Evolutionary conservation across 2,888 invertebrate species (phyloP), one percentile per base, ranked within the genome.

Genomic region (Lithophane leautieri): DNA sequence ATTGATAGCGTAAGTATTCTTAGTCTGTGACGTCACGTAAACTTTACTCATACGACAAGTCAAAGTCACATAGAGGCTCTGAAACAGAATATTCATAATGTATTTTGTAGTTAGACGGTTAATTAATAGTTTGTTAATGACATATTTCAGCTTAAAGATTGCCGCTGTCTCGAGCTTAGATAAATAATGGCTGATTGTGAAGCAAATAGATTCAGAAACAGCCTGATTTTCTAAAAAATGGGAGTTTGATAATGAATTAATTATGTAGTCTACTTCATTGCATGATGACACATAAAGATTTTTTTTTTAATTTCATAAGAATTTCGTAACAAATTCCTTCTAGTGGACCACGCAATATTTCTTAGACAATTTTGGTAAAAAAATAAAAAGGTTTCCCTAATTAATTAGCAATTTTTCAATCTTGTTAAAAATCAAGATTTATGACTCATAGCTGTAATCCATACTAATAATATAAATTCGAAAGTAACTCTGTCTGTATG

Each of bases 391-490:
- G 22, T 77, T 34, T 60, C 22, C 22, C n/a, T 7, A 54, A 2
- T 2, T 50, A 25, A 12, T 25, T 8, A 25, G 12, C 12, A n/a
- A 75, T 61, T 69, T 62, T 54, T 61, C 61, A 78, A 70, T 11
- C n/a, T 70, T 47, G 40, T 54, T 76, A 50, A 78, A 34, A 69
- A 61, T 2, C 9, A 54, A 40, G 61, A 76, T 78, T 70, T 76
- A 61, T 54, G 47, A 70, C 28, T n/a, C 16, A 4, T 4, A 34
- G 28, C 44, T 52, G 11, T 78, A 69, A 47, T n/a, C n/a, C n/a
- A n/a, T n/a, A n/a, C n/a, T n/a, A n/a, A n/a, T n/a, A n/a, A n/a
- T n/a, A n/a, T n/a, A n/a, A n/a, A n/a, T n/a, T n/a, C n/a, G n/a
- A n/a, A n/a, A n/a, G n/a, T n/a, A n/a, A n/a, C n/a, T n/a, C n/a